These are phyloP conservation scores for Watsonalla binaria DNA, from an alignment of 2,888 invertebrate genomes.

Conservation along the genomic window DNA sequence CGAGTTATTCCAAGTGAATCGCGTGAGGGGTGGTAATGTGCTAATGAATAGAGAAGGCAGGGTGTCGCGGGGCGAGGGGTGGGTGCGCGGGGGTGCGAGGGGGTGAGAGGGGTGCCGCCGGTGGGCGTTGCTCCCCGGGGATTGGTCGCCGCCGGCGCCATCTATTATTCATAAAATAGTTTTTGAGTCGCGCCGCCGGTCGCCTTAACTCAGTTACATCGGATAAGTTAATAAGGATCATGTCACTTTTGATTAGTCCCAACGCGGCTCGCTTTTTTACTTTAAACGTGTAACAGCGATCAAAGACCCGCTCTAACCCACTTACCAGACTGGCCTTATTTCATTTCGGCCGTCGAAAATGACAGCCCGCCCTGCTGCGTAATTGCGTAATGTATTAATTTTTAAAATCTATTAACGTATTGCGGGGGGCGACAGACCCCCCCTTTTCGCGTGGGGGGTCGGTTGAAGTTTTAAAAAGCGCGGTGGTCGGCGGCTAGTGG, in stretches of 20 bases:
- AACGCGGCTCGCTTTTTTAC: conserved; percentile 51
- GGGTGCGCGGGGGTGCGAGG: conserved; percentile 25
- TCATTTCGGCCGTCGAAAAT: conserved; percentile 51
- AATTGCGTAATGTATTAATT: conserved; percentile 68
- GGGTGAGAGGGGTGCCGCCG: conserved; percentile 31
- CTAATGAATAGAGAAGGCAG: conserved; percentile 74
- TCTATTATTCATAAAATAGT: conserved; percentile 80
- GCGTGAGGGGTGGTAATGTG: conserved; percentile 74
- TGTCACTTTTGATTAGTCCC: conserved; percentile 75
- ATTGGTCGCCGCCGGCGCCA: conserved; percentile 72
- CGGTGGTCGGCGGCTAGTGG: conserved; percentile 42
- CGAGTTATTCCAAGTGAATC: conserved; percentile 41
- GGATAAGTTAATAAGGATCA: conserved; percentile 74
- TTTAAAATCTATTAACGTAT: conserved; percentile 72
- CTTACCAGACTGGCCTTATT: conserved; percentile 49
- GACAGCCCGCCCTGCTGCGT: conserved; percentile 44
- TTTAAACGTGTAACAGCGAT: conserved; percentile 40
- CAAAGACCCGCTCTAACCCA: conserved; percentile 53
- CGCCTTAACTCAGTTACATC: conserved; percentile 67
- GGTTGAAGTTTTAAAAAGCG: conserved; percentile 49
- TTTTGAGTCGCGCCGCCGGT: conserved; percentile 75
- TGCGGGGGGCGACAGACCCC: conserved; percentile 26
- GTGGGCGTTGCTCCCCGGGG: conserved; percentile 71
- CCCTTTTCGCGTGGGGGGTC: conserved; percentile 8
- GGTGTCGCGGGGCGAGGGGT: conserved; percentile 30